Evolutionary conservation across 2,888 invertebrate species (phyloP), one percentile per base, ranked within the genome.

Genomic region (Acronicta alni): DNA sequence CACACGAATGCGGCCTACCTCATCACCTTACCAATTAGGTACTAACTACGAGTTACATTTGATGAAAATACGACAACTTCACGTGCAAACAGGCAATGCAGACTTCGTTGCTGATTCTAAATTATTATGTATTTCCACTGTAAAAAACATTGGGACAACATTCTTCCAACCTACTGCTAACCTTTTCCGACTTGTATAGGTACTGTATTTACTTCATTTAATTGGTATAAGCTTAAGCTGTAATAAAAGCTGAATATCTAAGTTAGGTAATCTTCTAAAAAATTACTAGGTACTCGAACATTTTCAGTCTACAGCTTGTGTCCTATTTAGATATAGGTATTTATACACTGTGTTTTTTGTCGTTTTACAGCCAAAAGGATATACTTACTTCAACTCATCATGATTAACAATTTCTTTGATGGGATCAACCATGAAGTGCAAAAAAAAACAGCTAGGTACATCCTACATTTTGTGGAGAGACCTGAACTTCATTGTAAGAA

Each of bases 11-110:
- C 72, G 62, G n/a, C 72, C 48, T 72, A 67, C 77, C 60, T 67
- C 67, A 66, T 64, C 79, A 71, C 68, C 72, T 59, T 61, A 75
- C 67, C 70, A 80, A 80, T 80, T 77, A 82, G 56, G 71, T 68
- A 71, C 63, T 67, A 70, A 74, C 62, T 59, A 49, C 67, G 39
- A 52, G 48, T 38, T 53, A 49, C 65, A 49, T 51, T n/a, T 65
- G 69, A 71, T 79, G 61, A 48, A 67, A 63, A 60, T 67, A 59
- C 47, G 43, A 53, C 38, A 46, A 56, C 17, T 55, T 58, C 47
- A 59, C 56, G 44, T 59, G 56, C 58, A 47, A 58, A 57, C 43
- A 14, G 44, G 23, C 15, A 35, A 41, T 55, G 45, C 30, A 42
- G 16, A 32, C 48, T 39, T 42, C 15, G 8, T 41, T 37, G 18